Conservation (phyloP, 64 coral and sea anemone genomes). For the Montipora cactus region DNA sequence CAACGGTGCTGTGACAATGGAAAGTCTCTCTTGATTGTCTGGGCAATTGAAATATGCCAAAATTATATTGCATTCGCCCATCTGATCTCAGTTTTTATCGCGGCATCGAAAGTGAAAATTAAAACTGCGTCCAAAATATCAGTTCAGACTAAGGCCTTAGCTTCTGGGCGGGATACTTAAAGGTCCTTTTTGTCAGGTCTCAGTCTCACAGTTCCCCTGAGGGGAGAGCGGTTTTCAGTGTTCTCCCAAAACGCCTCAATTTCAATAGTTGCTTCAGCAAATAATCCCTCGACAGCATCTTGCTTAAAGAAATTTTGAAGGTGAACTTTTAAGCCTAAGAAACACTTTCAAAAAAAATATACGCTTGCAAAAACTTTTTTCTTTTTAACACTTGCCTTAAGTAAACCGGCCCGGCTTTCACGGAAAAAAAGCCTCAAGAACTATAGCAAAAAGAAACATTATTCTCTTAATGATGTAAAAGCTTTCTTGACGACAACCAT, state of each 20-base stretch:
- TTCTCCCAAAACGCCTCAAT: no score
- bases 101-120: conserved; percentile 35
- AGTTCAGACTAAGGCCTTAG: background rate
- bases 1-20: conserved; percentile 26
- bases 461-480: conserved; percentile 31
- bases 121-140: background rate
- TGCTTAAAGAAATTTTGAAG: background rate
- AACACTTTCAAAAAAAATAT: background rate
- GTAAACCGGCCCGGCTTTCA: background rate
- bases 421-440: background rate
- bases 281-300: background rate
- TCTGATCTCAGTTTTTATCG: conserved; percentile 35
- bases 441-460: background rate
- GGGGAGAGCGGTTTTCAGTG: no score
- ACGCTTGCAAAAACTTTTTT: background rate
- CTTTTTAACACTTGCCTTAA: conserved; percentile 4
- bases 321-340: background rate
- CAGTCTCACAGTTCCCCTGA: no score
- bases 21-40: conserved; percentile 11
- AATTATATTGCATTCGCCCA: conserved; percentile 34
- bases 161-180: background rate
- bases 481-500: conserved; percentile 3
- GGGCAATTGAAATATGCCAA: conserved; percentile 38
- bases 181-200: background rate
- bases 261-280: no score